Conservation (phyloP, 2,113 vertebrate species). For the Cephalopholis sonnerati region DNA sequence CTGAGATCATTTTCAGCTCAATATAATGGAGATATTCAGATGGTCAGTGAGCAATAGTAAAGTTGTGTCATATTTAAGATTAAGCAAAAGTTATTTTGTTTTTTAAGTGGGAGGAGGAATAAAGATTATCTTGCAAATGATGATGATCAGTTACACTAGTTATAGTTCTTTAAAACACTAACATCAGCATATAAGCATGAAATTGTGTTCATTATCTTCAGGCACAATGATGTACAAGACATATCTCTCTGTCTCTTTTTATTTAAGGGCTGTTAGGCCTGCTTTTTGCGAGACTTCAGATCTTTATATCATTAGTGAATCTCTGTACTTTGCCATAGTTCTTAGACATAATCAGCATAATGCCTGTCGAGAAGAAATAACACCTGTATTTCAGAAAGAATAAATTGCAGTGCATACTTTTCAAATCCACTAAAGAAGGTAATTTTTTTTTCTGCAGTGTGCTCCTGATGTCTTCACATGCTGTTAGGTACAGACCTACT, state of each 20-base stretch:
- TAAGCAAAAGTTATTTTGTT: background rate
- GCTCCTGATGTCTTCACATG: background rate
- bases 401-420: background rate
- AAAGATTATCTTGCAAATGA: slow-evolving; percentile 25
- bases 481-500: background rate
- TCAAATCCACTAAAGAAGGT: background rate
- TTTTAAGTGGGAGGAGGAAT: background rate
- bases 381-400: background rate
- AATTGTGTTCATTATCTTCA: slow-evolving; percentile 24
- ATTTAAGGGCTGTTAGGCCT: background rate
- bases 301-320: background rate
- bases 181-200: background rate
- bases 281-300: slow-evolving; percentile 15
- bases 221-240: background rate
- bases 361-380: background rate
- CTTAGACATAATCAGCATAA: background rate
- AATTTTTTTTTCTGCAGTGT: background rate
- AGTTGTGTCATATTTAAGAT: background rate
- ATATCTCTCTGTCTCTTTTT: background rate
- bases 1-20: background rate
- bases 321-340: background rate
- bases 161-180: slow-evolving; percentile 5
- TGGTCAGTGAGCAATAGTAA: background rate
- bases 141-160: slow-evolving; percentile 1
- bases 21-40: background rate